Base-by-base conservation (phyloP, 35 echinoderm and acorn worm genomes). In the Eucidaris tribuloides region DNA sequence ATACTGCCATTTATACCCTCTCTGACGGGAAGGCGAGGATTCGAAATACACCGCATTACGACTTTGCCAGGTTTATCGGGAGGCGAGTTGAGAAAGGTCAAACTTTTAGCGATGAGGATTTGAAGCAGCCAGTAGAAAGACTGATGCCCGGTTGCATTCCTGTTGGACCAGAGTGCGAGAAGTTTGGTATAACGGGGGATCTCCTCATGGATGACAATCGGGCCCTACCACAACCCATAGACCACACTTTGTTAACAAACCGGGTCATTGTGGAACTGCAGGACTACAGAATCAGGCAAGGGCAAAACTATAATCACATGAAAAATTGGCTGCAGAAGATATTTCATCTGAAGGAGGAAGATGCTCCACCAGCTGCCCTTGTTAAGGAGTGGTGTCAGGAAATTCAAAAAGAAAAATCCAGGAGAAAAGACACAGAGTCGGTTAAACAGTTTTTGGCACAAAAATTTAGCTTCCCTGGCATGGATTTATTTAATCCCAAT, bases 11-110 rank as follows among this genome's bases (percentile, higher is more conserved):
- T 32, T 3, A 27, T 13, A 40, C 44, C 68, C n/a, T 74, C 35
- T 74, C 68, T n/a, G 68, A 6, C 44, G 68, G 68, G 35, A 74
- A 41, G 37, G 34, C 68, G 13, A 74, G n/a, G 36, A 74, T 74
- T 32, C 36, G 38, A 33, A 74, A 74, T 40, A 33, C 38, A 36
- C 44, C 68, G 2, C 33, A 38, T 40, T 35, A 74, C 11, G 40
- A 74, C n/a, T 74, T 74, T 40, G 38, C 35, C 68, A 27, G n/a
- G 1, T 27, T 42, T 9, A 44, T 74, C 38, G 44, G 25, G 37
- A 14, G 22, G 9, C 29, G 44, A 40, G n/a, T 74, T 22, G 68
- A 74, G 1, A 40, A 41, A 40, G 40, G 23, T 44, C 68, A 44
- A 36, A 44, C 68, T 17, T 40, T 25, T 22, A 44, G 35, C 7